Evolutionary conservation across 2,113 vertebrate species (phyloP).

Genomic region (Xiphophorus couchianus): DNA sequence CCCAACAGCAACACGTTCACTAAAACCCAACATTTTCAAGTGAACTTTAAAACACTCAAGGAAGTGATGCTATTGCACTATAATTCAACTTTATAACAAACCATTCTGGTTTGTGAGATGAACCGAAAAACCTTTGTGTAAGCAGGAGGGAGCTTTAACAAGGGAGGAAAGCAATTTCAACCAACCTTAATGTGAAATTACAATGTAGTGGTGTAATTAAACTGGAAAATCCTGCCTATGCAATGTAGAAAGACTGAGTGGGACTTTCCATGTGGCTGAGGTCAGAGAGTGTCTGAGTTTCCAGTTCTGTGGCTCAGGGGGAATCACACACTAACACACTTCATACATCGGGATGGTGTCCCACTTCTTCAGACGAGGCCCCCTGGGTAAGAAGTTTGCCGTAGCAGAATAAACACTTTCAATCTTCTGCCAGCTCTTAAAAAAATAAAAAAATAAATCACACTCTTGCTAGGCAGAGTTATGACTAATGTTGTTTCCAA

Average conservation of each 20-base stretch:
- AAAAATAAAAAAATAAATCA: conserved; percentile 3
- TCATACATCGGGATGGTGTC: conserved; percentile 56
- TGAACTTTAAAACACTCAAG: no score
- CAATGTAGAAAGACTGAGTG: conserved; percentile 28
- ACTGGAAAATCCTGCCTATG: conserved; percentile 56
- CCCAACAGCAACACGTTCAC: no score
- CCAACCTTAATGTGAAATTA: conserved; percentile 61
- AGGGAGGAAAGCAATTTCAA: conserved; percentile 50
- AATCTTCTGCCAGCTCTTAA: conserved; percentile 25
- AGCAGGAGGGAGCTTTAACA: conserved; percentile 54
- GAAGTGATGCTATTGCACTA: neutral
- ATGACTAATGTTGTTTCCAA: conserved; percentile 18
- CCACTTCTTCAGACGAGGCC: conserved; percentile 53
- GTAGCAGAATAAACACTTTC: conserved; percentile 34
- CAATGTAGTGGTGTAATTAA: conserved; percentile 51
- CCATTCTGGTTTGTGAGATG: conserved; percentile 16
- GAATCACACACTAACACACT: conserved; percentile 42
- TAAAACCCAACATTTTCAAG: no score
- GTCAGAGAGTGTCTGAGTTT: conserved; percentile 35
- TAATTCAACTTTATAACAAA: conserved; percentile 37
- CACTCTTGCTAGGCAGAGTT: neutral
- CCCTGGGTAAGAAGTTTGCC: conserved; percentile 30
- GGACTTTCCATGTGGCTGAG: conserved; percentile 65
- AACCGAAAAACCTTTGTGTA: conserved; percentile 18
- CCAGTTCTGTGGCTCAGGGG: conserved; percentile 37